Base-by-base conservation (phyloP, 2,113 vertebrate species). In the Etia nguti region DNA sequence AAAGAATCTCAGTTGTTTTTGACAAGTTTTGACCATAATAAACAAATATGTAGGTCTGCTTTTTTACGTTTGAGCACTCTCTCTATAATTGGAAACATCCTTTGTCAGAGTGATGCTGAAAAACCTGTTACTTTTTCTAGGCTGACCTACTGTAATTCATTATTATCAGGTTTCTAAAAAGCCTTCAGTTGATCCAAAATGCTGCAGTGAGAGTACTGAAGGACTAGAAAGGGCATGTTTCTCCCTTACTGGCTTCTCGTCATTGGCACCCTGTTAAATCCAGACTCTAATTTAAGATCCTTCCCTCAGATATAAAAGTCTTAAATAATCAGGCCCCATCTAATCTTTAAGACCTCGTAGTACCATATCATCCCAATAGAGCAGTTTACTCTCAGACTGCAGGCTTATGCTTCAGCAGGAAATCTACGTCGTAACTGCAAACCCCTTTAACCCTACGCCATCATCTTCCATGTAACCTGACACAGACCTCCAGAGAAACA, bases 251-350 rank as follows among this genome's bases (percentile, higher is more conserved):
- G 10, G 31, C 31, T 65, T 65, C 34, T 22, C 1, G 10, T 65
- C 60, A 65, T 22, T 22, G 20, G 20, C 60, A 3, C 34, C 60
- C 60, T 65, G 4, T 65, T 38, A 65, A 65, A 65, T 65, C 20
- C 0, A 3, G 6, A 4, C 18, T 36, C 31, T 1, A 65, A 65
- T 8, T 65, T 38, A 65, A 65, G 10, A 8, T 1, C 60, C 31
- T 65, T n/a, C 60, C 6, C 60, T 65, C 34, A 65, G 31, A 38
- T 65, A 65, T 22, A 65, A 29, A 29, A 16, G 60, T 38, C 60
- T 38, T 2, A 38, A 38, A 38, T 38, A 65, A 65, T 38, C 60
- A 65, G 60, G 34, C 60, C 34, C 34, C 60, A 65, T 65, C 16
- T 62, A 34, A 62, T 62, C 34, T 65, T 13, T 65, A 65, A 13